These are phyloP conservation scores for Erpornis zantholeuca DNA, from an alignment of 2,113 vertebrate species.

Conservation along the genomic window DNA sequence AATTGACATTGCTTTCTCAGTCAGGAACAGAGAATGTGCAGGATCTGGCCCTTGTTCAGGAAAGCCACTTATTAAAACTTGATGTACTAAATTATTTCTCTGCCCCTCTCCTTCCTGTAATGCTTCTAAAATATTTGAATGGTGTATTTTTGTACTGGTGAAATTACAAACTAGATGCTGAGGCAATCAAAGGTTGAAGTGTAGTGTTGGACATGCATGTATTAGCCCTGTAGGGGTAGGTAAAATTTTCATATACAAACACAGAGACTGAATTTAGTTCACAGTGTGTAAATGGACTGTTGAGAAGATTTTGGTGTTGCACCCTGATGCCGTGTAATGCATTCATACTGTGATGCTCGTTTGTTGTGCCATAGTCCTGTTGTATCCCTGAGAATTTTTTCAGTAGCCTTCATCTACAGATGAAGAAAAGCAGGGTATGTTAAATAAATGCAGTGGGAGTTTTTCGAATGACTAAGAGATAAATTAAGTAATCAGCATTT, in stretches of 20 bases:
- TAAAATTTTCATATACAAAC: conserved; percentile 10
- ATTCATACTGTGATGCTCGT: background rate
- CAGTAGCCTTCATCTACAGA: background rate
- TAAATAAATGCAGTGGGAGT: conserved; percentile 4
- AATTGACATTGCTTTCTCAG: background rate
- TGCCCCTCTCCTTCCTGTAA: background rate
- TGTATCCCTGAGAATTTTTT: background rate
- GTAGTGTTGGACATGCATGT: background rate
- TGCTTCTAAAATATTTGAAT: background rate
- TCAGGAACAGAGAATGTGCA: background rate
- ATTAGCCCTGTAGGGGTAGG: background rate
- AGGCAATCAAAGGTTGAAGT: conserved; percentile 23
- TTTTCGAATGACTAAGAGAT: conserved; percentile 14
- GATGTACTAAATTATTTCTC: background rate
- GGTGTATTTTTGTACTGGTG: background rate
- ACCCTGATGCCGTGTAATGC: background rate
- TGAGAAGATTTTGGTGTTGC: background rate
- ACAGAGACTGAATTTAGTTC: conserved; percentile 21
- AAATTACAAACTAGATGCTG: background rate
- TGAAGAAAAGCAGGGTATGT: background rate
- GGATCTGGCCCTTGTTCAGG: background rate
- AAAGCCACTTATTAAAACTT: background rate
- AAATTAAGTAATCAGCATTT: conserved; percentile 51
- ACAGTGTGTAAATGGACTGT: background rate
- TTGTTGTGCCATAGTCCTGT: background rate